Evolutionary conservation across 2,797 vertebrate species (phyloP).

Genomic region (Mallotus villosus): DNA sequence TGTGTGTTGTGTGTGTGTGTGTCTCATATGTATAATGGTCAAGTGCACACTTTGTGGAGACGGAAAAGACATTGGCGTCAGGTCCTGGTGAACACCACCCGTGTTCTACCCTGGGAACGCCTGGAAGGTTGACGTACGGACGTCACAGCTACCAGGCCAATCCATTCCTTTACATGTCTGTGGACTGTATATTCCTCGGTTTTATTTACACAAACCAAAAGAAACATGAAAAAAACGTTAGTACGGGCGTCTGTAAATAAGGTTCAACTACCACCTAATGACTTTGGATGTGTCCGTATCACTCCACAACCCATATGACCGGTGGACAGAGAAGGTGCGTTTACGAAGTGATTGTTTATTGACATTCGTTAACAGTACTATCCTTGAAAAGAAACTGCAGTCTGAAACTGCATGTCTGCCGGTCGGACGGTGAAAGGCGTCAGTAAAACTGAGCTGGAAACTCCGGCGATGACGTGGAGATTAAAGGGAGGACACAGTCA

Average conservation of each 20-base stretch:
- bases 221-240: background rate
- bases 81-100: no score
- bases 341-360: conserved; percentile 88
- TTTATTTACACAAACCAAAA: background rate
- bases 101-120: no score
- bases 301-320: no score
- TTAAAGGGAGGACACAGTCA: background rate
- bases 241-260: no score
- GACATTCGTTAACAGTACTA: conserved; percentile 83
- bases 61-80: no score
- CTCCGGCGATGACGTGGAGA: background rate
- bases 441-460: conserved; percentile 57
- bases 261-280: background rate
- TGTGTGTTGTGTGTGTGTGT: background rate
- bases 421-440: conserved; percentile 62
- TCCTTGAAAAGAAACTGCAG: conserved; percentile 78
- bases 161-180: background rate
- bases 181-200: background rate
- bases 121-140: no score
- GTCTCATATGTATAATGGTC: background rate
- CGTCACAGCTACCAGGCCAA: no score
- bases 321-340: conserved; percentile 33
- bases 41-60: background rate
- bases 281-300: no score
- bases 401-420: conserved; percentile 76